These are phyloP conservation scores for Microlaimidae sp. DNA, from an alignment of 2,888 invertebrate genomes.

Conservation along the genomic window DNA sequence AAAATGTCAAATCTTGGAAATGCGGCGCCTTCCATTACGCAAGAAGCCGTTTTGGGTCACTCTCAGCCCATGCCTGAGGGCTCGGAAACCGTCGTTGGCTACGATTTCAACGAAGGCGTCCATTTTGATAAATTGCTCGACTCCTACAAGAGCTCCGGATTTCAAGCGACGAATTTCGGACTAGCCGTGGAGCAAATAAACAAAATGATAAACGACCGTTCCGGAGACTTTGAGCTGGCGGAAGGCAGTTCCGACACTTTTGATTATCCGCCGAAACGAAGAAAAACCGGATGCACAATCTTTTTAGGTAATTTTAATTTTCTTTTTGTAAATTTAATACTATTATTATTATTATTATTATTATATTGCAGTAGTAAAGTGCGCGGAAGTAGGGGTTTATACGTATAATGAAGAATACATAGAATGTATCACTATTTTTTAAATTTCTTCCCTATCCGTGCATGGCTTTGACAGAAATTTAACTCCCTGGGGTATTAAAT, in stretches of 20 bases:
- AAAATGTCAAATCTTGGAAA: too few relatives aligned
- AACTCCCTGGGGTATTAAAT: too few relatives aligned
- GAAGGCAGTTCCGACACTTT: slow-evolving; percentile 16
- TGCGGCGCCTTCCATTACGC: background rate
- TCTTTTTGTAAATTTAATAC: too few relatives aligned
- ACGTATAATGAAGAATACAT: too few relatives aligned
- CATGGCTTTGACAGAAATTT: too few relatives aligned
- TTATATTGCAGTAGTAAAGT: too few relatives aligned
- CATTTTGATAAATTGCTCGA: slow-evolving; percentile 65
- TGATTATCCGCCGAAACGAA: slow-evolving; percentile 27
- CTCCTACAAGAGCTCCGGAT: slow-evolving; percentile 65
- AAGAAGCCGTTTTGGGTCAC: slow-evolving; percentile 12
- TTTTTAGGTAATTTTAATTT: too few relatives aligned
- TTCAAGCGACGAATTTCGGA: slow-evolving; percentile 90
- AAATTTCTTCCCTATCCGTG: too few relatives aligned
- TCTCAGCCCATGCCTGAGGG: slow-evolving; percentile 9
- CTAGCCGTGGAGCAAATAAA: slow-evolving; percentile 73
- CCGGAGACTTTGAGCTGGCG: background rate
- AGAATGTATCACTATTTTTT: too few relatives aligned
- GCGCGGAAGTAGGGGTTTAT: too few relatives aligned
- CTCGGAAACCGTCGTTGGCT: slow-evolving; percentile 45
- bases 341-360: too few relatives aligned
- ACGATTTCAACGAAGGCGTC: slow-evolving; percentile 76
- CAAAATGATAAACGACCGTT: slow-evolving; percentile 52
- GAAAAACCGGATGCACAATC: slow-evolving; percentile 57